These are phyloP conservation scores for Falco naumanni DNA, from an alignment of 2,797 vertebrate species.

Conservation along the genomic window DNA sequence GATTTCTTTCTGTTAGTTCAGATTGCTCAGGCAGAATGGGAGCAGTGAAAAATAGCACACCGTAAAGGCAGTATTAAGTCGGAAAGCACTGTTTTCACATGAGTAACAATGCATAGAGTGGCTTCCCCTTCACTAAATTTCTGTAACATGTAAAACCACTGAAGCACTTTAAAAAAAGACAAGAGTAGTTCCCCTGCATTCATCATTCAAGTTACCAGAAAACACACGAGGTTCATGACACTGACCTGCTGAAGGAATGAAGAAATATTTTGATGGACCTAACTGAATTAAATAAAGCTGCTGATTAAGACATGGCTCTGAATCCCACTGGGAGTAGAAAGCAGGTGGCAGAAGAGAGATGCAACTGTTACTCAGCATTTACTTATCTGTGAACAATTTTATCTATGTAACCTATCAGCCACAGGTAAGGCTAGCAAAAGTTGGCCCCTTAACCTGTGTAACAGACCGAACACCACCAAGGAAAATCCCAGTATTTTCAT, in stretches of 20 bases:
- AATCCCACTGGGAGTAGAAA: neutral
- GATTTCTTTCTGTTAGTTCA: neutral
- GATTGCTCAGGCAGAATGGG: neutral
- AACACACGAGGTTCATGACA: neutral
- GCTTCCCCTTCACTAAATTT: neutral
- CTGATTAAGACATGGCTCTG: neutral
- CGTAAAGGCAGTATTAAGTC: neutral
- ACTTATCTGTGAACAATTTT: neutral
- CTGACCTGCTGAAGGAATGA: neutral
- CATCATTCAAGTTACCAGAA: neutral
- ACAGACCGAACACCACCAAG: neutral
- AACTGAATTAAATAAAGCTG: neutral
- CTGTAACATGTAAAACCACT: neutral
- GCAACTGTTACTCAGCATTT: neutral
- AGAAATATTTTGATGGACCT: neutral
- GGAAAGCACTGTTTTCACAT: neutral
- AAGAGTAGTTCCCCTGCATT: neutral
- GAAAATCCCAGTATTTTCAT: neutral
- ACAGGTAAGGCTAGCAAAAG: neutral
- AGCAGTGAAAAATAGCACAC: neutral
- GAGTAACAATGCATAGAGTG: neutral
- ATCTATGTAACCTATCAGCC: neutral
- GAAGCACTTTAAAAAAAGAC: neutral
- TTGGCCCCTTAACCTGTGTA: fast-evolving
- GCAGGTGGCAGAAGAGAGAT: neutral